Evolutionary conservation across 2,888 invertebrate species (phyloP), one percentile per base, ranked within the genome.

Genomic region (Pristionchus mayeri): DNA sequence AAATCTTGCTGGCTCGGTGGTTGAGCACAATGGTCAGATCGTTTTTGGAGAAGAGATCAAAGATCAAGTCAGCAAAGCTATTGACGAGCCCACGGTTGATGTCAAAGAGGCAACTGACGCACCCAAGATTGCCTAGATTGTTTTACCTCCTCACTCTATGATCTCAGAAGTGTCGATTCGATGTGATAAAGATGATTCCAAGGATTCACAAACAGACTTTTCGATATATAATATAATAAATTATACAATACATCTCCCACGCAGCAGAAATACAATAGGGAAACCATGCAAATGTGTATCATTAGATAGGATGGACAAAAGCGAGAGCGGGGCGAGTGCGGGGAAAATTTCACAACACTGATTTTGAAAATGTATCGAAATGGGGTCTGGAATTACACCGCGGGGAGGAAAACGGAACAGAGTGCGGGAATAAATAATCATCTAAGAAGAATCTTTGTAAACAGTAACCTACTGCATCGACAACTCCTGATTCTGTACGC

Each of bases 21-120:
- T 82, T 18, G 60, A 60, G 63, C 81, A 82, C 52, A 82, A 82
- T 30, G 81, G 81, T 4, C 34, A 82, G 48, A 48, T 82, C 40
- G 44, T 80, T 9, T 54, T 57, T 37, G 80, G 80, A 24, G 18
- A 76, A 21, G 76, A 76, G 40, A 37, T 71, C 71, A 71, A 37
- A 37, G 40, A 71, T 37, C 37, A 71, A 71, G 40, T 71, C 13
- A 50, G 24, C 50, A 50, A 78, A 50, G 76, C 76, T 4, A 44
- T 48, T n/a, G 76, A 78, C 18, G 76, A 48, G 34, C 76, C 50
- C 50, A 78, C 48, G 24, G 44, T 44, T 11, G 57, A 3, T 13
- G 27, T 27, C 0, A 30, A 0, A 3, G 57, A 60, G 3, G 57
- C n/a, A n/a, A n/a, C n/a, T n/a, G n/a, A n/a, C n/a, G n/a, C n/a